Evolutionary conservation across 2,797 vertebrate species (phyloP).

Genomic region (Anolis apletophallus): DNA sequence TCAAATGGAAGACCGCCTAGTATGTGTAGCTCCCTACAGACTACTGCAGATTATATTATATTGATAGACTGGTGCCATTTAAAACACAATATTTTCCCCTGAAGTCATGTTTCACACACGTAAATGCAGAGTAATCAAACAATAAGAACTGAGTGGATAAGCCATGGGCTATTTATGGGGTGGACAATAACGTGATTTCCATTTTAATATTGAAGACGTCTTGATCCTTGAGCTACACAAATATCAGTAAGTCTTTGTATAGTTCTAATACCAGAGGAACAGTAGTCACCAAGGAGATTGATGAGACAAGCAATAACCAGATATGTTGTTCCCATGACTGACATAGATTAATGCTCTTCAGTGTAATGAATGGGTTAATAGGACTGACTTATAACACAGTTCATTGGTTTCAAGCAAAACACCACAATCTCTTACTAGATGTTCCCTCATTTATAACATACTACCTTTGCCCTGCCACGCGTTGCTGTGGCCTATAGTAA

Average conservation of each 20-base stretch:
- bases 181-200: not conserved
- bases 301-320: constrained; percentile 27
- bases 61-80: not conserved
- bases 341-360: constrained; percentile 17
- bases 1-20: too few relatives aligned
- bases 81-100: not conserved
- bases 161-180: not conserved
- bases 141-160: not conserved
- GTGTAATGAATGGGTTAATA: fast-evolving
- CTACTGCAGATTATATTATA: not conserved
- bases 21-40: too few relatives aligned
- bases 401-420: not conserved
- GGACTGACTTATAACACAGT: constrained; percentile 15
- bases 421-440: constrained; percentile 38
- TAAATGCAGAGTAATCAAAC: not conserved
- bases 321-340: not conserved
- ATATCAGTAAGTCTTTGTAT: not conserved
- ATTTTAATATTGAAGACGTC: not conserved
- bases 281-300: not conserved
- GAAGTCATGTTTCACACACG: not conserved
- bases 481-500: too few relatives aligned
- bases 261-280: not conserved
- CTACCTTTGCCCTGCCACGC: too few relatives aligned
- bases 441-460: constrained; percentile 58
- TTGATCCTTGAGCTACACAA: not conserved